Evolutionary conservation across 1,140 invertebrate genomes (phyloP).

Genomic region (Onthophagus taurus): DNA sequence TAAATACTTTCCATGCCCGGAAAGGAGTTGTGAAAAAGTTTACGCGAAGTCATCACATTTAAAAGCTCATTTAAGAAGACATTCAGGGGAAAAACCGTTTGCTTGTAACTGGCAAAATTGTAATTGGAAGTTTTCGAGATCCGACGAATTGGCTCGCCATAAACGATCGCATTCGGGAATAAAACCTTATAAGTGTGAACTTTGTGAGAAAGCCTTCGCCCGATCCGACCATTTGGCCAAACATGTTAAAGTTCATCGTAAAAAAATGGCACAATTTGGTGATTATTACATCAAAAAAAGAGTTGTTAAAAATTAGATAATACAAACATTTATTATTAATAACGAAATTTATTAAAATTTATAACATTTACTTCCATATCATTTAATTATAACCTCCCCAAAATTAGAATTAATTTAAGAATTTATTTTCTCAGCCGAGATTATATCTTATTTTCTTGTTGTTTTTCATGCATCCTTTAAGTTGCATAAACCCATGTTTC

Average conservation of each 20-base stretch:
- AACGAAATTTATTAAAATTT: no score
- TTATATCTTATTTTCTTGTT: no score
- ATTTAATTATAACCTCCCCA: no score
- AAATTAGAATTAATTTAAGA: no score
- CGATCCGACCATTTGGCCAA: conserved; percentile 85
- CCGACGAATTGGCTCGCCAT: conserved; percentile 83
- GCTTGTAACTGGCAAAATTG: conserved; percentile 84
- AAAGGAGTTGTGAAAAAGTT: conserved; percentile 52
- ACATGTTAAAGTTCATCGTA: conserved; percentile 75
- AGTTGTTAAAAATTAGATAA: no score
- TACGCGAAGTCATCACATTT: conserved; percentile 93
- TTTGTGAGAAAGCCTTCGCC: conserved; percentile 79
- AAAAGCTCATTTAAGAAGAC: conserved; percentile 84
- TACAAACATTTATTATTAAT: no score
- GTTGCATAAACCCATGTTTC: no score
- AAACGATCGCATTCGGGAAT: conserved; percentile 71
- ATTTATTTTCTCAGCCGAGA: no score
- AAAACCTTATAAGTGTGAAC: conserved; percentile 76
- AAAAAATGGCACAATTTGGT: conserved; percentile 40
- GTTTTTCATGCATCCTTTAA: no score
- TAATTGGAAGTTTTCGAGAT: conserved; percentile 86
- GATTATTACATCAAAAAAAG: conserved; percentile 32
- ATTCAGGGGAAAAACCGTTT: conserved; percentile 94
- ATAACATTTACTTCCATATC: no score
- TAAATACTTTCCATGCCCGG: conserved; percentile 47